These are phyloP conservation scores for Oreochromis mossambicus DNA, from an alignment of 2,797 vertebrate genomes.

Conservation along the genomic window DNA sequence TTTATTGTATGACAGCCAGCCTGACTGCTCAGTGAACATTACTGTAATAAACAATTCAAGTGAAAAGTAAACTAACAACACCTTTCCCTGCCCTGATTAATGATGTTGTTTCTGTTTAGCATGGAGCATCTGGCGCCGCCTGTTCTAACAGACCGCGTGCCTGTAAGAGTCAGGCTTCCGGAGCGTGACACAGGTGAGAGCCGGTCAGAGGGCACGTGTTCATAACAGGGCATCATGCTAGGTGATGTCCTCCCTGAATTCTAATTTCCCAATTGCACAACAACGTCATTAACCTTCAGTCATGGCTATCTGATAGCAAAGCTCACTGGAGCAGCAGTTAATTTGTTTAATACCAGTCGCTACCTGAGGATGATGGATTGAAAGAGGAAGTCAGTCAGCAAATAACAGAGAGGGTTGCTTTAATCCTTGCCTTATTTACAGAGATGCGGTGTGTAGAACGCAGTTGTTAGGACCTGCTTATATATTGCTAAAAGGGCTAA, in stretches of 20 bases:
- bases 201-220: conserved; percentile 48
- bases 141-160: not conserved
- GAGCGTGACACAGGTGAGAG: not conserved
- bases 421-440: conserved; percentile 43
- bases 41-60: conserved; percentile 6
- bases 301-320: conserved; percentile 62
- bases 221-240: conserved; percentile 11
- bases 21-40: not conserved
- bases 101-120: conserved; percentile 23
- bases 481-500: not conserved
- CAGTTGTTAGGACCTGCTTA: not conserved
- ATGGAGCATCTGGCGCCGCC: conserved; percentile 30
- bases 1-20: not conserved
- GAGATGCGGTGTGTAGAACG: not conserved
- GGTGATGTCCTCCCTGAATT: not conserved
- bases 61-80: conserved; percentile 29
- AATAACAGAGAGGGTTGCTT: conserved; percentile 27
- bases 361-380: conserved; percentile 38
- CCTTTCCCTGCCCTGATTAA: conserved; percentile 50
- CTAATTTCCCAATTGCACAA: conserved; percentile 23
- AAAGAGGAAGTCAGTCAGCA: conserved; percentile 54
- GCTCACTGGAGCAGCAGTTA: conserved; percentile 56
- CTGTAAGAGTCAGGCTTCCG: not conserved
- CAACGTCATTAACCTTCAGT: conserved; percentile 69
- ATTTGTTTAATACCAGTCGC: conserved; percentile 63